phyloP scores from a whole-genome alignment of 2,888 invertebrate species.

The Leptarthrus brevirostris region DNA sequence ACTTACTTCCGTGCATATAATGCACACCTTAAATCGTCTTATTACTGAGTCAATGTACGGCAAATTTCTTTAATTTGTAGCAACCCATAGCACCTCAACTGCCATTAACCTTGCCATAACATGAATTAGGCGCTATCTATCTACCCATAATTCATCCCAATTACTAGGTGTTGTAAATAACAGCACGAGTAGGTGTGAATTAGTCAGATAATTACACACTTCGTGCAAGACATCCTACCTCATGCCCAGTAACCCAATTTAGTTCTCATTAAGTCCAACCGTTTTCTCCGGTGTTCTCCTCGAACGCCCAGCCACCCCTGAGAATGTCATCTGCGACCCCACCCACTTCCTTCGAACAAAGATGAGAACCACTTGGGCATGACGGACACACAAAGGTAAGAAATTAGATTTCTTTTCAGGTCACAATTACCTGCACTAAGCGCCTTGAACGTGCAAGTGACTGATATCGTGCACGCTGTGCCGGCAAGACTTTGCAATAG shows the following conservation, averaged over 20 bases:
- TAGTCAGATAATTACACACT: constrained; percentile 32
- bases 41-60: too few relatives aligned
- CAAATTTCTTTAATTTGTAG: too few relatives aligned
- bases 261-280: constrained; percentile 23
- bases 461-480: too few relatives aligned
- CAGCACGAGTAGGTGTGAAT: constrained; percentile 38
- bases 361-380: constrained; percentile 22
- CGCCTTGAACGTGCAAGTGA: neutral
- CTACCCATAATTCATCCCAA: constrained; percentile 21
- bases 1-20: too few relatives aligned
- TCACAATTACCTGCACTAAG: constrained; percentile 4
- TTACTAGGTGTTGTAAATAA: constrained; percentile 15
- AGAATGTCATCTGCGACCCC: constrained; percentile 24
- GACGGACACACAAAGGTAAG: constrained; percentile 14
- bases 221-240: constrained; percentile 5
- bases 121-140: constrained; percentile 18
- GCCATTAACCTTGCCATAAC: neutral
- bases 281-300: neutral
- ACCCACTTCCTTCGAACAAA: constrained; percentile 24
- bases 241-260: constrained; percentile 16
- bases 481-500: constrained; percentile 1
- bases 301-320: constrained; percentile 26
- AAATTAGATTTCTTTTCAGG: constrained; percentile 17
- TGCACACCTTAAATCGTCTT: too few relatives aligned
- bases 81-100: neutral